Base-by-base conservation (phyloP, 2,113 vertebrate genomes). In the Emydura subglobosa region DNA sequence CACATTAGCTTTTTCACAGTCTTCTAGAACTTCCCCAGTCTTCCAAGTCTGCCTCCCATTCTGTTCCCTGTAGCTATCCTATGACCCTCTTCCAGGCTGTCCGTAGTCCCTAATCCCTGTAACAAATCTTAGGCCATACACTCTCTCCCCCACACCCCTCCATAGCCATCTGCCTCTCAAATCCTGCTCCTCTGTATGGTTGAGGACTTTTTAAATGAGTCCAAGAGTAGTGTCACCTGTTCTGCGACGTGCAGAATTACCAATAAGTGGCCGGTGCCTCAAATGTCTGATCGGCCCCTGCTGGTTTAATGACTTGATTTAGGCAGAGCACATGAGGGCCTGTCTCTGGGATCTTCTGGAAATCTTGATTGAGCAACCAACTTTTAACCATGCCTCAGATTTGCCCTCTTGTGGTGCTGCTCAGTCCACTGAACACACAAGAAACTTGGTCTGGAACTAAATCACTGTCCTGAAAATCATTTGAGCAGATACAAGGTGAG, bases 261-360 rank as follows among this genome's bases (percentile, higher is more conserved):
- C 19, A 55, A 87, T 1, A 0, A 2, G 4, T 19, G 1, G 39
- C 12, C 0, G 0, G 2, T 68, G 49, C 22, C 59, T 65, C 50
- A 83, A 86, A 57, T 88, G 57, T 7, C 5, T 3, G 4, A 6
- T 81, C 29, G 85, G 50, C 16, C 25, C 10, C 34, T 50, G 17
- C n/a, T 83, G 50, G 11, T 87, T 81, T 79, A 82, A 92, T 54
- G 68, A 85, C 11, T 83, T 42, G 12, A 72, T 27, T 39, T 85
- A 47, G 65, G 44, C 90, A 86, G 42, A 82, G 22, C 9, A 88
- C 0, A 0, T 25, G 50, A 47, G 87, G 47, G 86, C 3, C 25
- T 88, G 7, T 53, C 12, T 21, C 57, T 53, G 1, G 39, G 39
- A 19, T 44, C 90, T 6, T 79, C 88, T 93, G 34, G 85, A 76